Evolutionary conservation across 2,888 invertebrate species (phyloP), one percentile per base, ranked within the genome.

Genomic region (Plebejus argus): DNA sequence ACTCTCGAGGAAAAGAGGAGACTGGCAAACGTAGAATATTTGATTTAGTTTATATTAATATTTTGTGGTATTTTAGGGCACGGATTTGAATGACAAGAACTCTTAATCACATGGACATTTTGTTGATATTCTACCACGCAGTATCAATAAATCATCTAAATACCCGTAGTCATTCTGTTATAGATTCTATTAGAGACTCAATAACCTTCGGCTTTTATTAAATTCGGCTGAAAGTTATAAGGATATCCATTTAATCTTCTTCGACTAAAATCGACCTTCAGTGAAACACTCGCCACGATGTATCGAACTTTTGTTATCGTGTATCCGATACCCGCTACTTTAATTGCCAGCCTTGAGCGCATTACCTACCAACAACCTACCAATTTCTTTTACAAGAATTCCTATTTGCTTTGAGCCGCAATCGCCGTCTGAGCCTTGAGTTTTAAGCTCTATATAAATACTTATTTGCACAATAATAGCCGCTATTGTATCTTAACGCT

Each of bases 371-470:
- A 20, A 8, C 6, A 18, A 58, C 7, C 58, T 58, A 70, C 70
- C 71, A 71, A 39, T 45, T 72, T 72, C 49, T 72, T 49, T 23
- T 49, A 49, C 39, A 72, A 72, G 20, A 72, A 72, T 72, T 72
- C 15, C 72, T 23, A 45, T 72, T 72, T 15, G 15, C 20, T 72
- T 72, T 49, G 23, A 49, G 18, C 72, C 23, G 10, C 18, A 33
- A 45, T 53, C 20, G n/a, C 58, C 58, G 58, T n/a, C 58, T n/a
- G 58, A 58, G 58, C 58, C 20, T 58, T 58, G 20, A n/a, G 7
- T 58, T 58, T 20, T 58, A 58, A n/a, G 58, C 58, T n/a, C 58
- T 20, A 58, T 20, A 58, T 58, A 58, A 58, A 58, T 58, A 58
- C 58, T 20, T n/a, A n/a, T 58, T 58, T 20, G n/a, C 6, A 58